A percentile compares a stretch with the other conserved stretches of the same genome.
These are phyloP conservation scores for Prionailurus bengalensis DNA, from an alignment of 2,113 vertebrate genomes.

Conservation along the genomic window DNA sequence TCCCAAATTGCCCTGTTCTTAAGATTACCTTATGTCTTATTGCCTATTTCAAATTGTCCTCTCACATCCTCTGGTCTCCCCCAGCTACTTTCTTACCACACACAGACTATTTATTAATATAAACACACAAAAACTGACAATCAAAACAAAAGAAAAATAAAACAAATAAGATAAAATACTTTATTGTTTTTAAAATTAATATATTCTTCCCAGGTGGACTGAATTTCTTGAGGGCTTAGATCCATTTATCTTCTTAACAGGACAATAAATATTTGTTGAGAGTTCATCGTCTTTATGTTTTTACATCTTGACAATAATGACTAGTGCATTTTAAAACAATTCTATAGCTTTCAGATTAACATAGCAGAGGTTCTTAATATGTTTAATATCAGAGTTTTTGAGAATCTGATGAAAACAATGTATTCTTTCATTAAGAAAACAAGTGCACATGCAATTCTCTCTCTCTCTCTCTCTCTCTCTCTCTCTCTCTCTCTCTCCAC, in stretches of 20 bases:
- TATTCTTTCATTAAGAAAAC: neutral
- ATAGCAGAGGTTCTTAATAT: neutral
- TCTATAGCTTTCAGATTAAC: neutral
- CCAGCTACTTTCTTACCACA: neutral
- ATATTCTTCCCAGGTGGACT: neutral
- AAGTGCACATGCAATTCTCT: neutral
- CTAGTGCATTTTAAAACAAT: neutral
- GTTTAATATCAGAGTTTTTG: slow-evolving; percentile 30
- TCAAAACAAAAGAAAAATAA: neutral
- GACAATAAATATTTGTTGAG: neutral
- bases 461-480: too few relatives aligned
- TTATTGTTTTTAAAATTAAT: neutral
- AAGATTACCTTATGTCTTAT: neutral
- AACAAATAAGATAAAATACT: neutral
- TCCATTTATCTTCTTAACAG: neutral
- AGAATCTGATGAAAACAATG: slow-evolving; percentile 6
- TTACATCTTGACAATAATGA: neutral
- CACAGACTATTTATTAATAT: neutral
- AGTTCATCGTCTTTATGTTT: neutral
- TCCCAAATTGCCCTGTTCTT: neutral
- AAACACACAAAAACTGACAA: neutral
- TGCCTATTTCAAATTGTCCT: neutral
- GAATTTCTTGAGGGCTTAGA: neutral
- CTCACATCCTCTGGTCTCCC: neutral
- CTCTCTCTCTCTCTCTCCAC: neutral